phyloP scores from a whole-genome alignment of 1,140 invertebrate genomes.

The Trichomalopsis sarcophagae region DNA sequence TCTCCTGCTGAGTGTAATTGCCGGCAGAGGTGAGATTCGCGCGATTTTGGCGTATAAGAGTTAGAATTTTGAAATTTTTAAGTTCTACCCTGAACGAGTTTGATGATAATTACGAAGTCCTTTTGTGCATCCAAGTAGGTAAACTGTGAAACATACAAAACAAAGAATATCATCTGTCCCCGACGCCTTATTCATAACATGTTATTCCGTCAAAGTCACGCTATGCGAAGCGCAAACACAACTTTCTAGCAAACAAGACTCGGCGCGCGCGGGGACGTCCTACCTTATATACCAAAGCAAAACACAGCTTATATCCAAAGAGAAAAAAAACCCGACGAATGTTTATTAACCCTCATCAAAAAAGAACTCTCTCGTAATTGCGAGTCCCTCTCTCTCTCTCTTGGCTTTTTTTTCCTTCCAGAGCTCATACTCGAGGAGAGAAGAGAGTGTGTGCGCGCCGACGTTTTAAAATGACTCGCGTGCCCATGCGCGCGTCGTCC shows the following conservation, averaged over 20 bases:
- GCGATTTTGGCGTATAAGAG: no score
- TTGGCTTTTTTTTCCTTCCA: background rate
- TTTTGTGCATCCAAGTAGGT: no score
- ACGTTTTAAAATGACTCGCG: background rate
- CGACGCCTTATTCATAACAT: background rate
- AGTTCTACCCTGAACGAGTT: no score
- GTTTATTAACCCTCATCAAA: background rate
- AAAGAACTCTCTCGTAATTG: background rate
- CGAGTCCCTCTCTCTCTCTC: background rate
- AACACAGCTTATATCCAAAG: no score
- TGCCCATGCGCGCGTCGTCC: background rate
- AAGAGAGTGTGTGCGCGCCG: no score
- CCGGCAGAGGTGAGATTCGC: background rate
- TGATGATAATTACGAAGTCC: no score
- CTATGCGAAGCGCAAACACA: background rate
- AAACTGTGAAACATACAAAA: no score
- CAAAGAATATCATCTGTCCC: no score
- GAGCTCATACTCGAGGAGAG: background rate
- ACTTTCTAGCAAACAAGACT: no score
- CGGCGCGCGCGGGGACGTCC: background rate
- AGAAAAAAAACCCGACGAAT: background rate
- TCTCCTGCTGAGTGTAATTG: background rate
- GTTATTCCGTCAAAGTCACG: background rate
- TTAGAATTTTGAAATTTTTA: no score
- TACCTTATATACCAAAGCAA: background rate